These are phyloP conservation scores for Metridium senile DNA, from an alignment of 92 coral and sea anemone genomes.

Conservation along the genomic window DNA sequence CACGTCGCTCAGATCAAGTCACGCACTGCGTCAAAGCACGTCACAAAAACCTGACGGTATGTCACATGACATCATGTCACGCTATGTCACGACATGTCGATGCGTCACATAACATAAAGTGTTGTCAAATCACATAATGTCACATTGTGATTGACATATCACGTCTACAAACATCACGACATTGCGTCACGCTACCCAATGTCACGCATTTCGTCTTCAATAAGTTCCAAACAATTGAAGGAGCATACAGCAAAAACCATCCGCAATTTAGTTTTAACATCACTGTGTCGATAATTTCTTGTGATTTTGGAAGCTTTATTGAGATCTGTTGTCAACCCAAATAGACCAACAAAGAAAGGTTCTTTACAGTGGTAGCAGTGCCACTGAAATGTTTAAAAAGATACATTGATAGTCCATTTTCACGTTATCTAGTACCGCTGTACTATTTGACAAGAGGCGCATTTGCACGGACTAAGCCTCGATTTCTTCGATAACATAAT, in stretches of 20 bases:
- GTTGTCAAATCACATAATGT: background rate
- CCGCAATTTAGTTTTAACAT: background rate
- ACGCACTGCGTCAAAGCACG: background rate
- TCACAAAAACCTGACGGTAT: too few relatives aligned
- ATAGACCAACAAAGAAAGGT: slow-evolving; percentile 34
- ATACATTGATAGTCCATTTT: too few relatives aligned
- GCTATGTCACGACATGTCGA: background rate
- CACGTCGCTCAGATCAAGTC: background rate
- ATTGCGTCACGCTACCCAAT: background rate
- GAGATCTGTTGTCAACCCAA: slow-evolving; percentile 5
- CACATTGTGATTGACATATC: too few relatives aligned
- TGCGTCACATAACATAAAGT: too few relatives aligned
- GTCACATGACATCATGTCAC: background rate
- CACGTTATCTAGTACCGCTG: too few relatives aligned
- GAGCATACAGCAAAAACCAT: slow-evolving; percentile 25
- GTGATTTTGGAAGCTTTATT: slow-evolving; percentile 13
- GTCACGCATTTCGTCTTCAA: background rate
- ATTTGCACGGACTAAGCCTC: too few relatives aligned
- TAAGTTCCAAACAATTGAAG: background rate
- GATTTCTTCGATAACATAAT: too few relatives aligned
- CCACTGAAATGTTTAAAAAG: too few relatives aligned
- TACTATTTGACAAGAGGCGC: too few relatives aligned
- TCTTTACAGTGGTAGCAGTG: slow-evolving; percentile 33
- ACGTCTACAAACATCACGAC: too few relatives aligned
- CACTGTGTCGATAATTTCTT: background rate